Base-by-base conservation (phyloP, 2,797 vertebrate genomes). In the Echiichthys vipera region DNA sequence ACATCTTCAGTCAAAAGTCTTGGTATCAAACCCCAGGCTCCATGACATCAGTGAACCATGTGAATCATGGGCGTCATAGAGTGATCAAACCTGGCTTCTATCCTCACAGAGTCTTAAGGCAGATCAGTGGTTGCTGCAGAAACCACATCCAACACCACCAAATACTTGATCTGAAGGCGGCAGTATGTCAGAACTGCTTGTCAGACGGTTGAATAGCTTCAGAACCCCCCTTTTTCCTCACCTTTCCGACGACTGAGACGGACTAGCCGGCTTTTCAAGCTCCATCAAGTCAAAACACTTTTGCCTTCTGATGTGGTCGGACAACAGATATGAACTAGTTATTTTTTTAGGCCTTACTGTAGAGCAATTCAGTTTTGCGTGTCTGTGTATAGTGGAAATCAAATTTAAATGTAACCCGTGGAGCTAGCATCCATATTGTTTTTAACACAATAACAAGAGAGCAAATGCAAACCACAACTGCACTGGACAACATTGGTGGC, bases 1-100 rank as follows among this genome's bases (percentile, higher is more conserved):
- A 22, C 49, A 65, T 14, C 22, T 61, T 46, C 15, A 56, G 50
- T 61, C 27, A 55, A 10, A 77, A 29, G 49, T 70, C 57, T 67
- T 55, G 45, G 13, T 34, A 37, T 37, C 34, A 73, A 72, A 74
- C 64, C 67, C 8, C 74, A 73, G 51, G 64, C 53, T 77, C 25
- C 43, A 43, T 22, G 54, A 78, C 63, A 83, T 83, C 87, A 87
- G 75, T 76, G 59, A 71, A 51, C 40, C 8, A 69, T 53, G 56
- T 63, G 64, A 75, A 74, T 65, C 39, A 14, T 2, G 46, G 57
- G 39, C 50, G 27, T 75, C 84, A 77, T 30, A 51, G 37, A 63
- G 71, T 2, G 69, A 77, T 88, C 79, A 87, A 74, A 84, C 49
- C 55, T 36, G 17, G 51, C 30, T 30, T 83, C 61, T n/a, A 65